Conservation (phyloP, 92 coral and sea anemone genomes). For the Umimayanthus kanabou region DNA sequence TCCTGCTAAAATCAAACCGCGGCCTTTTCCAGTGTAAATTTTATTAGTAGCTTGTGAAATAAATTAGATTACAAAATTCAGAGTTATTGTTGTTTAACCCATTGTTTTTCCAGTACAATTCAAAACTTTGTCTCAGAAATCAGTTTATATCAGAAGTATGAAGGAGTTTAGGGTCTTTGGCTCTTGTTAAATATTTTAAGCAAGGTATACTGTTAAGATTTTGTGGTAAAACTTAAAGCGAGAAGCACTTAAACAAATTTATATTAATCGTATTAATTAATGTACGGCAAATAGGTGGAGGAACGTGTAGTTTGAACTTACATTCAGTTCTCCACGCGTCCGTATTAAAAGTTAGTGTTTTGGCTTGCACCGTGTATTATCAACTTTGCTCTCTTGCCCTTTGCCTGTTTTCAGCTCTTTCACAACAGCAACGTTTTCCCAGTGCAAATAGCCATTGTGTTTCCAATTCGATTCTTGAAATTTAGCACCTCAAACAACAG, state of each 20-base stretch:
- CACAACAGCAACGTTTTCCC: slow-evolving; percentile 16
- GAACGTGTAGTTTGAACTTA: neutral
- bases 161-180: neutral
- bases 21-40: neutral
- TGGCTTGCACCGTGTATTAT: neutral
- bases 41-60: neutral
- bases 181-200: neutral
- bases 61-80: neutral
- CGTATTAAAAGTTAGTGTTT: neutral
- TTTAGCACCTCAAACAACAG: slow-evolving; percentile 1
- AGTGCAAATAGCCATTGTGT: slow-evolving; percentile 17
- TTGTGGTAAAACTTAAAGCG: neutral
- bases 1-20: neutral
- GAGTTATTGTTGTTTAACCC: neutral
- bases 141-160: neutral
- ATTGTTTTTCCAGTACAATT: slow-evolving; percentile 7
- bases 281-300: neutral
- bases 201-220: neutral
- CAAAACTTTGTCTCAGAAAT: neutral
- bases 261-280: neutral
- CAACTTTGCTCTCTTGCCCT: neutral
- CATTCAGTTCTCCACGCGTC: neutral
- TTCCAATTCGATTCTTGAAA: neutral
- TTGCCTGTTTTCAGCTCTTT: neutral
- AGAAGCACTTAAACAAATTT: neutral